Evolutionary conservation across 2,113 vertebrate species (phyloP).

Genomic region (Hippoglossus stenolepis): DNA sequence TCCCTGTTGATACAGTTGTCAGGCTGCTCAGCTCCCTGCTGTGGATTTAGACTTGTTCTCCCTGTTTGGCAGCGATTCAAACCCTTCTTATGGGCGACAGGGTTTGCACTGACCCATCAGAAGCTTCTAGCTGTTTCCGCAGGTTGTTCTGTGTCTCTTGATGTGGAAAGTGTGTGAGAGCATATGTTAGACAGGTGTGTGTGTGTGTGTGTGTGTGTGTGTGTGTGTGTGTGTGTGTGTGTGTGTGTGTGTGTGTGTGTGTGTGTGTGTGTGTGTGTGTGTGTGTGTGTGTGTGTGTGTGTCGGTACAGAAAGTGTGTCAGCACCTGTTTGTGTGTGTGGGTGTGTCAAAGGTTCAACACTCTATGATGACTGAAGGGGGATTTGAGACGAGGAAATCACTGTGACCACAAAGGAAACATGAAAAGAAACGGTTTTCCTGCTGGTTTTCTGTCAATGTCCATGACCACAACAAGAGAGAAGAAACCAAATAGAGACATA

Average conservation of each 20-base stretch:
- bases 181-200: neutral
- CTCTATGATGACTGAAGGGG: slow-evolving; percentile 5
- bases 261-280: slow-evolving; percentile 6
- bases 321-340: slow-evolving; percentile 5
- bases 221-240: slow-evolving; percentile 4
- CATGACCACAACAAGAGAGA: neutral
- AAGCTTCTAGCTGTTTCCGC: slow-evolving; percentile 12
- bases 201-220: neutral
- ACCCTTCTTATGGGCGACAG: slow-evolving; percentile 48
- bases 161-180: neutral
- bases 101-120: slow-evolving; percentile 50
- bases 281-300: slow-evolving; percentile 8
- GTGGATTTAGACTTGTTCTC: slow-evolving; percentile 58
- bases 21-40: slow-evolving; percentile 37
- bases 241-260: slow-evolving; percentile 7
- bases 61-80: slow-evolving; percentile 58
- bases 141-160: neutral
- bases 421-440: slow-evolving; percentile 38
- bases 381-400: slow-evolving; percentile 32
- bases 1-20: no score
- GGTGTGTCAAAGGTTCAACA: slow-evolving; percentile 8
- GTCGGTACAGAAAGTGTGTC: slow-evolving; percentile 16
- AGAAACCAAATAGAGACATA: slow-evolving; percentile 12
- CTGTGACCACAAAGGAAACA: slow-evolving; percentile 44
- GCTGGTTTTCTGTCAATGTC: slow-evolving; percentile 5